Evolutionary conservation across 2,113 vertebrate species (phyloP).

Genomic region (Picathartes gymnocephalus): DNA sequence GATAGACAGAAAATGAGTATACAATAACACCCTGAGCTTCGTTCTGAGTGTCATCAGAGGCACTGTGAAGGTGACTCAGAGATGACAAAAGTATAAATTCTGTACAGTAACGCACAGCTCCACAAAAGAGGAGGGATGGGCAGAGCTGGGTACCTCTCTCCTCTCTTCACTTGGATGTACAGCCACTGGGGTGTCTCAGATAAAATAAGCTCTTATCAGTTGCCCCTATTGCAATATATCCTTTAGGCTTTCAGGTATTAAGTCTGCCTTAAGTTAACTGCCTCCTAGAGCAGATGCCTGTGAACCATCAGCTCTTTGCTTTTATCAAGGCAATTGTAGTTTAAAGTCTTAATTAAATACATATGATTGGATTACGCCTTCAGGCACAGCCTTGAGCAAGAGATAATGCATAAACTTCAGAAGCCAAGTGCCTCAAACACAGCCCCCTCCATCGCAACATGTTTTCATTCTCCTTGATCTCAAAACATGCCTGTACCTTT

Average conservation of each 20-base stretch:
- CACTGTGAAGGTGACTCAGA: background rate
- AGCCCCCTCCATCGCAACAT: background rate
- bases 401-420: background rate
- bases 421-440: background rate
- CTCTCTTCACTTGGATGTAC: background rate
- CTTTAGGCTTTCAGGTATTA: background rate
- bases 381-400: background rate
- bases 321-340: background rate
- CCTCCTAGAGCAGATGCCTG: background rate
- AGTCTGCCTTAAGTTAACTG: background rate
- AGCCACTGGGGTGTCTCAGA: background rate
- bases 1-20: background rate
- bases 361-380: background rate
- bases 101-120: background rate
- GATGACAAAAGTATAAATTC: background rate
- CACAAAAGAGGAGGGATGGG: background rate
- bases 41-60: background rate
- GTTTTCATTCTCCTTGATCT: conserved; percentile 6
- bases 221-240: background rate
- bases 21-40: background rate
- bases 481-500: background rate
- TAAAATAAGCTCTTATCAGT: background rate
- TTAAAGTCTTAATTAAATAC: conserved; percentile 25
- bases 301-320: background rate
- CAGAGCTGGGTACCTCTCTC: background rate